Conservation (phyloP, 1,140 invertebrate species). For the Marisa cornuarietis region DNA sequence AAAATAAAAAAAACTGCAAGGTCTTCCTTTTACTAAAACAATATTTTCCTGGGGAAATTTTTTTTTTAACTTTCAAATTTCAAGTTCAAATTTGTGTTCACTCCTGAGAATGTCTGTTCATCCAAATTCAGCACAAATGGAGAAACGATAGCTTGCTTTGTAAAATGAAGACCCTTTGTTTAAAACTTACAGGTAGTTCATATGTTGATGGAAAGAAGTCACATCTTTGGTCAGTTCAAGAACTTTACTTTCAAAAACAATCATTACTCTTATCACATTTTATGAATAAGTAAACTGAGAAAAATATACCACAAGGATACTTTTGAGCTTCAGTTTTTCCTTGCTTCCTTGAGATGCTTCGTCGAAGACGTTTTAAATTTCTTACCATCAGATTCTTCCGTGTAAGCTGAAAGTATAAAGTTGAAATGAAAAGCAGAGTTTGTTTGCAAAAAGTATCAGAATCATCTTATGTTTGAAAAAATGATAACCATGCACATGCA, state of each 20-base stretch:
- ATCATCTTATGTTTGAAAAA: not conserved
- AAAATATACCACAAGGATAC: constrained; percentile 29
- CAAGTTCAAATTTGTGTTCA: not conserved
- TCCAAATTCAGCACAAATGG: not conserved
- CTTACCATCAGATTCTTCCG: constrained; percentile 68
- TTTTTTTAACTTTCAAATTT: not conserved
- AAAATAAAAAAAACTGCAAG: too few relatives aligned
- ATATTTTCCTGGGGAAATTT: not conserved
- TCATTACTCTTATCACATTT: not conserved
- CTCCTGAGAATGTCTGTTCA: too few relatives aligned
- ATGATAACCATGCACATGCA: not conserved
- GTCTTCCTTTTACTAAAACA: too few relatives aligned
- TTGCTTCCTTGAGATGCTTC: constrained; percentile 58
- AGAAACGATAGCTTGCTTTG: not conserved
- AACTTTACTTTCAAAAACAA: not conserved
- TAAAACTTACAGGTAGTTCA: constrained; percentile 64
- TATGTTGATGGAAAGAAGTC: constrained; percentile 67
- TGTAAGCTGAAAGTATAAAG: constrained; percentile 52
- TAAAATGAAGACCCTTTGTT: not conserved
- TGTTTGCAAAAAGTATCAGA: not conserved
- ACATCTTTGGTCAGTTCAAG: constrained; percentile 46
- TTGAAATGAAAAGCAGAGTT: not conserved
- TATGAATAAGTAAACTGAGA: not conserved
- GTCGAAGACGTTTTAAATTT: constrained; percentile 65
- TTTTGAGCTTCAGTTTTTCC: constrained; percentile 55